A percentile compares a stretch with the other conserved stretches of the same genome.
Evolutionary conservation across 92 coral and sea anemone genomes (phyloP).

Genomic region (Porites rus): DNA sequence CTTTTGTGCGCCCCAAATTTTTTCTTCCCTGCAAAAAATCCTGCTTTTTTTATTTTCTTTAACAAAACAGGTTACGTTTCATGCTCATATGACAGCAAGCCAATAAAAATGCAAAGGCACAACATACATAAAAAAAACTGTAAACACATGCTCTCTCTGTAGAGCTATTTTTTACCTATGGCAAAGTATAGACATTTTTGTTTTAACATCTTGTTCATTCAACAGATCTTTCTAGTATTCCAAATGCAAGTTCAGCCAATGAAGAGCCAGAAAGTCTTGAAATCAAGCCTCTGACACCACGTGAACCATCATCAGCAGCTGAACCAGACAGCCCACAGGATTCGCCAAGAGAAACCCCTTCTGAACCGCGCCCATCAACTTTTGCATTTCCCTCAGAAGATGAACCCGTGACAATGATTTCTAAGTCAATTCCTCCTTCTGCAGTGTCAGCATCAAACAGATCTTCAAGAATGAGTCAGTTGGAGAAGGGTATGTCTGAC

Average conservation of each 20-base stretch:
- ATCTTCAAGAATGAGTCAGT: background rate
- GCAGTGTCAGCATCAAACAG: background rate
- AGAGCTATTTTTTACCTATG: too few species aligned
- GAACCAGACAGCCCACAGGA: constrained; percentile 33
- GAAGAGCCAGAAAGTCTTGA: constrained; percentile 82
- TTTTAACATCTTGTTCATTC: background rate
- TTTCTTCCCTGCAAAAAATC: too few species aligned
- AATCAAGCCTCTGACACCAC: constrained; percentile 43
- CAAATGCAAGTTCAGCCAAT: constrained; percentile 58
- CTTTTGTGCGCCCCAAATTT: too few species aligned
- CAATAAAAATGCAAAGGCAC: too few species aligned
- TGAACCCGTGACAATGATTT: constrained; percentile 94
- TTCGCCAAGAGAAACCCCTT: constrained; percentile 8
- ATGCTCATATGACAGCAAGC: too few species aligned
- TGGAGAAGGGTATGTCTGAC: constrained; percentile 4
- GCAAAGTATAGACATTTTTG: too few species aligned
- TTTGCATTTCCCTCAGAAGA: constrained; percentile 86
- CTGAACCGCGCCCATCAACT: constrained; percentile 72
- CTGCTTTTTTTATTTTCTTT: too few species aligned
- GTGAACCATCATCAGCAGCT: constrained; percentile 46
- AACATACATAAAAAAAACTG: too few species aligned
- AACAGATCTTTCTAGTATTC: constrained; percentile 80
- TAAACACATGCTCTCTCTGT: too few species aligned
- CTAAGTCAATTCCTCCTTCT: constrained; percentile 85
- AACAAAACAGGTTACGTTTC: too few species aligned